Conservation (phyloP, 2,888 invertebrate genomes). For the Cremastinae sp. region DNA sequence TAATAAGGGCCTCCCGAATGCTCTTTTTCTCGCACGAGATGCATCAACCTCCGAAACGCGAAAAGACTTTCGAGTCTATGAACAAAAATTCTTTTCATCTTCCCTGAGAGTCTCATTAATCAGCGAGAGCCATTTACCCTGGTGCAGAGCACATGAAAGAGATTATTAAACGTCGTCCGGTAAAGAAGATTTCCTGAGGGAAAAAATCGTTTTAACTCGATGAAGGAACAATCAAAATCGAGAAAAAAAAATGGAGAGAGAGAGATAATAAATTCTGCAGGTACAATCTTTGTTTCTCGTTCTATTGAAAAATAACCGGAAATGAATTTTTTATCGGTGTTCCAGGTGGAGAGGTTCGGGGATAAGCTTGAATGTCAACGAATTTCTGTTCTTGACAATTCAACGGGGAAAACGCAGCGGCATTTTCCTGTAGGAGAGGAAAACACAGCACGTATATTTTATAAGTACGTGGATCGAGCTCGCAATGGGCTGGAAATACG, state of each 20-base stretch:
- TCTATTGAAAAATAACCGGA: too few relatives aligned
- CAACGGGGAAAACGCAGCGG: neutral
- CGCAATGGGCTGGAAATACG: constrained; percentile 14
- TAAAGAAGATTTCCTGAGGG: neutral
- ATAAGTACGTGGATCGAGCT: constrained; percentile 42
- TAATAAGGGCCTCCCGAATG: constrained; percentile 3
- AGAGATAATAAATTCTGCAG: too few relatives aligned
- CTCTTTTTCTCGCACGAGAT: neutral
- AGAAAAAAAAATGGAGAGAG: too few relatives aligned
- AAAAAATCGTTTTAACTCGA: too few relatives aligned
- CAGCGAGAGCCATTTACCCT: constrained; percentile 11
- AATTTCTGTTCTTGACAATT: neutral
- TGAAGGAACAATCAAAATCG: too few relatives aligned
- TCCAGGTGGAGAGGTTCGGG: too few relatives aligned
- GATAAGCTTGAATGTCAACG: too few relatives aligned
- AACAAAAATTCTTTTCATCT: constrained; percentile 7
- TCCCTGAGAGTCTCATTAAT: constrained; percentile 17
- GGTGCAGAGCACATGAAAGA: neutral
- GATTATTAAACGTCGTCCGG: constrained; percentile 6
- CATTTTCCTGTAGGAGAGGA: neutral
- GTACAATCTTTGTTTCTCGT: too few relatives aligned
- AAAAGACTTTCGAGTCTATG: neutral
- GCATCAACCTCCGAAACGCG: too few relatives aligned
- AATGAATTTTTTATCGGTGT: too few relatives aligned
- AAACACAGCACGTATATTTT: neutral